A percentile compares a stretch with the other conserved stretches of the same genome.
These are phyloP conservation scores for Cyprinodon tularosa DNA, from an alignment of 2,113 vertebrate species.

Conservation along the genomic window DNA sequence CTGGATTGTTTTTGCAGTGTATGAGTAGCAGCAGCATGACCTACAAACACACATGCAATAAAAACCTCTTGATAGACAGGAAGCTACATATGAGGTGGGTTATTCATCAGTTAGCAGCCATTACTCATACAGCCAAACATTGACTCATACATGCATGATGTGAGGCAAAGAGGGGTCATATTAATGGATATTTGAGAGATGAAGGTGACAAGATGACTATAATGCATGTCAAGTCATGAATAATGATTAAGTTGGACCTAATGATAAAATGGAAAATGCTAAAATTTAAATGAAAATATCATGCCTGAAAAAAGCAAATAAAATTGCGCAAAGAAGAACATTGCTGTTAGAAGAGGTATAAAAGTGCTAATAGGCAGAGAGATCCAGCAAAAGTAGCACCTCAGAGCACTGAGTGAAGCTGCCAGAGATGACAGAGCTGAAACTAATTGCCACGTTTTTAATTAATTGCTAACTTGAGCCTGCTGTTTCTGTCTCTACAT, in stretches of 20 bases:
- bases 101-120: slow-evolving; percentile 22
- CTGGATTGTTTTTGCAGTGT: no score
- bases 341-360: slow-evolving; percentile 27
- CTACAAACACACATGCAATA: slow-evolving; percentile 35
- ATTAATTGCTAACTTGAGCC: slow-evolving; percentile 63
- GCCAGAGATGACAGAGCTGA: slow-evolving; percentile 49
- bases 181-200: slow-evolving; percentile 1
- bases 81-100: slow-evolving; percentile 31
- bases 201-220: slow-evolving; percentile 43
- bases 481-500: slow-evolving; percentile 24
- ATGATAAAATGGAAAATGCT: slow-evolving; percentile 16
- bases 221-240: slow-evolving; percentile 43
- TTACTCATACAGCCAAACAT: background rate
- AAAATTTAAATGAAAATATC: slow-evolving; percentile 10
- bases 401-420: slow-evolving; percentile 46
- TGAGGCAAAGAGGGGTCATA: slow-evolving; percentile 26
- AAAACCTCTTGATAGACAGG: slow-evolving; percentile 12
- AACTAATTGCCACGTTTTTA: slow-evolving; percentile 72
- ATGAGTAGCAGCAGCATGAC: slow-evolving; percentile 37
- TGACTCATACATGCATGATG: slow-evolving; percentile 40
- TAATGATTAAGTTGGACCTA: slow-evolving; percentile 49
- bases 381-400: slow-evolving; percentile 67
- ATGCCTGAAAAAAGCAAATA: slow-evolving; percentile 1
- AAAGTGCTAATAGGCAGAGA: slow-evolving; percentile 34
- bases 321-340: slow-evolving; percentile 35